These are phyloP conservation scores for Phalanger gymnotis DNA, from an alignment of 2,797 vertebrate genomes.

Conservation along the genomic window DNA sequence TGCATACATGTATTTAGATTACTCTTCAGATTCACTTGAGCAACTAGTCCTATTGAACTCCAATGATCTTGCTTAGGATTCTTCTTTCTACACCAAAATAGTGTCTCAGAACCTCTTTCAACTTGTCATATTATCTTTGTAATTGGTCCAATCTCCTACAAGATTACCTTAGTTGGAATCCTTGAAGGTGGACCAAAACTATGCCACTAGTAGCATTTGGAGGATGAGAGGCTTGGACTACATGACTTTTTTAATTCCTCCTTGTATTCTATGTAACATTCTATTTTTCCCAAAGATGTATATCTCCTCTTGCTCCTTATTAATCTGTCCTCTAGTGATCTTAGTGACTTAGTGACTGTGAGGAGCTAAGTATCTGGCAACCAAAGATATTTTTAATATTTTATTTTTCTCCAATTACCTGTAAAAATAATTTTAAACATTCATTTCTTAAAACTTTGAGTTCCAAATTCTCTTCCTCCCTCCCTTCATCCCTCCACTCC, in stretches of 20 bases:
- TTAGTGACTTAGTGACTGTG: neutral
- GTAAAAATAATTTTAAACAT: neutral
- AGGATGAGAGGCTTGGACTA: neutral
- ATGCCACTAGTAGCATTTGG: neutral
- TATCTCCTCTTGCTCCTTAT: neutral
- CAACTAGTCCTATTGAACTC: neutral
- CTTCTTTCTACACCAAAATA: neutral
- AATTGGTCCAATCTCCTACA: neutral
- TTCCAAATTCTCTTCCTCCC: neutral
- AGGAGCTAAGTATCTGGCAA: neutral
- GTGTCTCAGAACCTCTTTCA: slow-evolving; percentile 1
- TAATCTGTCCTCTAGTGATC: neutral
- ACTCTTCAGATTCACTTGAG: neutral
- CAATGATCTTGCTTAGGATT: neutral
- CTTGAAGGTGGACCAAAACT: neutral
- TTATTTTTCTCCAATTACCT: neutral
- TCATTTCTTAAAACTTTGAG: neutral
- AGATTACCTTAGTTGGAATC: neutral
- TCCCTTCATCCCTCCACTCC: neutral
- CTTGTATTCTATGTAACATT: neutral
- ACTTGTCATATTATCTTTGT: neutral
- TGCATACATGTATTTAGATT: slow-evolving; percentile 11
- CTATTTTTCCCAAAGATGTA: neutral
- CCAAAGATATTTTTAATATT: neutral
- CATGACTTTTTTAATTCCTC: neutral